Evolutionary conservation across 2,113 vertebrate species (phyloP).

Genomic region (Lagenorhynchus albirostris): DNA sequence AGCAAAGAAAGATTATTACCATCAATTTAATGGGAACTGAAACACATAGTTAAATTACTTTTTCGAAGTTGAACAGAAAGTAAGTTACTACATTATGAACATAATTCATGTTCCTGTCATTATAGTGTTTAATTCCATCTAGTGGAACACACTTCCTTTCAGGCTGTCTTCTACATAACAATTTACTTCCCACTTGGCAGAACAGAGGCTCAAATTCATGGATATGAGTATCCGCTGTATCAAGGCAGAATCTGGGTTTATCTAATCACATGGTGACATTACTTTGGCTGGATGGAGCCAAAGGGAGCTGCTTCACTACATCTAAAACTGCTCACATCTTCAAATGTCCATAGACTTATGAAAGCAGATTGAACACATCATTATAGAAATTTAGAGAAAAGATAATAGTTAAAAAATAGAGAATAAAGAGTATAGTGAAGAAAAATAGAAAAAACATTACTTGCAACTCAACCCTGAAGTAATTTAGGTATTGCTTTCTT

Average conservation of each 20-base stretch:
- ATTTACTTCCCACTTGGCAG: conserved; percentile 60
- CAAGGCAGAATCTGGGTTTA: neutral
- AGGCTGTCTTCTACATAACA: conserved; percentile 52
- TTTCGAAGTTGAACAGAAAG: conserved; percentile 76
- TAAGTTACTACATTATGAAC: conserved; percentile 64
- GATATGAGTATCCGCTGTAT: neutral
- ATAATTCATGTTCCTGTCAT: conserved; percentile 73
- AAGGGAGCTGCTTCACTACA: neutral
- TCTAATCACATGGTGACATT: neutral
- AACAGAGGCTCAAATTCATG: neutral
- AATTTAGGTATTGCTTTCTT: neutral
- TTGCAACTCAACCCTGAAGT: neutral
- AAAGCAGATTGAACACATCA: neutral
- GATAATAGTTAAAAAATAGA: neutral
- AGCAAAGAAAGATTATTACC: conserved; percentile 79
- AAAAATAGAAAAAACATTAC: neutral
- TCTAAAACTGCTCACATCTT: neutral
- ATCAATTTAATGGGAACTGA: conserved; percentile 75
- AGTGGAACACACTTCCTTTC: conserved; percentile 58
- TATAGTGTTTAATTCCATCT: conserved; percentile 67
- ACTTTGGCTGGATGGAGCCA: neutral
- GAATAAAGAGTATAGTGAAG: neutral
- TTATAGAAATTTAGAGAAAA: neutral
- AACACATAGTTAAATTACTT: conserved; percentile 76
- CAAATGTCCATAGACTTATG: neutral